Evolutionary conservation across 2,797 vertebrate genomes (phyloP).

Genomic region (Astyanax mexicanus): DNA sequence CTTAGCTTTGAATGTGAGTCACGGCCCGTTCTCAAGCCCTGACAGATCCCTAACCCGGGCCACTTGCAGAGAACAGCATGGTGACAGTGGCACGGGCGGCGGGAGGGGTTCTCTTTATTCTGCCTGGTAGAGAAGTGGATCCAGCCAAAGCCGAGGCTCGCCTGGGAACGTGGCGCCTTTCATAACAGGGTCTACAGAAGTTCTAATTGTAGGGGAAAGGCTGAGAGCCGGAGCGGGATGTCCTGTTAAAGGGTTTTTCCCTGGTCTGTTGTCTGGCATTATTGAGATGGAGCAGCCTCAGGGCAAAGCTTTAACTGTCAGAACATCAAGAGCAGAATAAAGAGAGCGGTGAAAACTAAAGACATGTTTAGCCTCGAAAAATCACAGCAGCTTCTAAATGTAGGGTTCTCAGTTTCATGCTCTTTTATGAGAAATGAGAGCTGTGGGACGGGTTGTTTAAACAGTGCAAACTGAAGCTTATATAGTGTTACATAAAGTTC

Average conservation of each 20-base stretch:
- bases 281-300: background rate
- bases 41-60: background rate
- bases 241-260: background rate
- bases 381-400: background rate
- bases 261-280: conserved; percentile 10
- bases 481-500: background rate
- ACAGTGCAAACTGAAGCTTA: background rate
- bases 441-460: background rate
- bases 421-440: background rate
- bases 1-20: background rate
- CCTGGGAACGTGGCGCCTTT: conserved; percentile 50
- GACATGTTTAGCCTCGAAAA: conserved; percentile 3
- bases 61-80: background rate
- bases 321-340: conserved; percentile 11
- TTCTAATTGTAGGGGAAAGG: background rate
- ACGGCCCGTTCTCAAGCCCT: background rate
- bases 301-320: conserved; percentile 8
- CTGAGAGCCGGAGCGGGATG: background rate
- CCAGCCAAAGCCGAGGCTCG: conserved; percentile 56
- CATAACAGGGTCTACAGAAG: conserved; percentile 48
- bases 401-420: background rate
- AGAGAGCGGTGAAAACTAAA: conserved; percentile 1
- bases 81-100: background rate
- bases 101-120: conserved; percentile 26
- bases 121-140: conserved; percentile 24